phyloP scores from a whole-genome alignment of 2,113 vertebrate species.

The Arvicanthis niloticus region DNA sequence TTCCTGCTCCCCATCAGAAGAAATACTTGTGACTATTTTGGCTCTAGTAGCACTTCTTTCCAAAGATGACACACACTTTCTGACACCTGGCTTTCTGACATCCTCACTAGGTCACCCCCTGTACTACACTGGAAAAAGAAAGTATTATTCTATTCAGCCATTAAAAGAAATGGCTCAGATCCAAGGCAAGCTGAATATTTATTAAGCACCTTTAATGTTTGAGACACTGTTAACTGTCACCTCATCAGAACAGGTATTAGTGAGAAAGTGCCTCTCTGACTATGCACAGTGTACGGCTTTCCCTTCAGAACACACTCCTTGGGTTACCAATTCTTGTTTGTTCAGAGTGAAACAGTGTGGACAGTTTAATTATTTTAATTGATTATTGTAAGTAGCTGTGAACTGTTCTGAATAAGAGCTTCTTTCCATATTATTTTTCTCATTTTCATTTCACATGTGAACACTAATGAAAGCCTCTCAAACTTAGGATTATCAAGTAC shows the following conservation, averaged over 20 bases:
- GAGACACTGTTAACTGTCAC: conserved; percentile 54
- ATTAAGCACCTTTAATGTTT: conserved; percentile 53
- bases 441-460: conserved; percentile 49
- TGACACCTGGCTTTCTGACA: conserved; percentile 54
- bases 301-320: not conserved
- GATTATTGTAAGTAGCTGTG: conserved; percentile 26
- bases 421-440: conserved; percentile 56
- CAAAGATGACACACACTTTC: conserved; percentile 36
- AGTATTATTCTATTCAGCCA: conserved; percentile 53
- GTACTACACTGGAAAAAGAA: conserved; percentile 27
- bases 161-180: not conserved
- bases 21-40: conserved; percentile 32
- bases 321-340: conserved; percentile 14
- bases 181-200: conserved; percentile 67
- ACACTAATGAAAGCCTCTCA: conserved; percentile 56
- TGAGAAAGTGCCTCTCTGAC: not conserved
- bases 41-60: not conserved
- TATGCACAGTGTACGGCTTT: not conserved
- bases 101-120: not conserved
- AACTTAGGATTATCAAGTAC: not conserved
- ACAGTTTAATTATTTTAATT: conserved; percentile 62
- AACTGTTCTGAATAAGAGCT: conserved; percentile 58
- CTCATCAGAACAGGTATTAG: conserved; percentile 19
- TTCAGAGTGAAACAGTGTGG: conserved; percentile 53
- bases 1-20: not conserved